These are phyloP conservation scores for Mya arenaria DNA, from an alignment of 1,140 invertebrate genomes.

Conservation along the genomic window DNA sequence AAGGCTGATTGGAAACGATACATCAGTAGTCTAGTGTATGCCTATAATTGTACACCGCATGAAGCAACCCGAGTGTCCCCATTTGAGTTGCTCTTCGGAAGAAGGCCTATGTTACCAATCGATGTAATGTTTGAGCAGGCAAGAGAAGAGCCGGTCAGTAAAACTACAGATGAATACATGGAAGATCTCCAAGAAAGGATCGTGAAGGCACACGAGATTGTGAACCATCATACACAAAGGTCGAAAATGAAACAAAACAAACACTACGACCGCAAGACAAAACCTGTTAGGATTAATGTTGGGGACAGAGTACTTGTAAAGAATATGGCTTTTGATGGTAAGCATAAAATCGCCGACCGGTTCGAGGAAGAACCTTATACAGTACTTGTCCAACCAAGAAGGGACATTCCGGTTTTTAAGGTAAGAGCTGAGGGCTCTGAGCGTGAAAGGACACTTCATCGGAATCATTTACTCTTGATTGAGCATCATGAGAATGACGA, in stretches of 20 bases:
- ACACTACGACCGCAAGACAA: neutral
- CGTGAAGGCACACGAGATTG: neutral
- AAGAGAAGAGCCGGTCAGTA: neutral
- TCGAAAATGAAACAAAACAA: neutral
- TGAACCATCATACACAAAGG: neutral
- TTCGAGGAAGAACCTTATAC: neutral
- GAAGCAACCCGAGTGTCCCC: slow-evolving; percentile 33
- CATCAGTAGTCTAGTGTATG: slow-evolving; percentile 22
- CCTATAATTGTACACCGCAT: slow-evolving; percentile 49
- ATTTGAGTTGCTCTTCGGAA: slow-evolving; percentile 44
- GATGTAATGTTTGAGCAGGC: slow-evolving; percentile 33
- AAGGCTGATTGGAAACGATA: slow-evolving; percentile 27
- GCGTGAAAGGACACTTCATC: neutral
- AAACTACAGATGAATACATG: neutral
- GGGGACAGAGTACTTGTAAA: neutral
- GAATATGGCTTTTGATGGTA: neutral
- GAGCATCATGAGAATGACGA: no score
- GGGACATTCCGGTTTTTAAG: neutral
- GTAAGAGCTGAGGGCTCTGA: neutral
- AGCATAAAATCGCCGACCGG: neutral
- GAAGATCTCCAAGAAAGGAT: neutral
- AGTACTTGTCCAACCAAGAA: neutral
- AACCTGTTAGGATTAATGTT: neutral
- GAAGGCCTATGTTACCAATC: slow-evolving; percentile 34
- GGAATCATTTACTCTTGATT: neutral